Evolutionary conservation across 2,888 invertebrate genomes (phyloP), one percentile per base, ranked within the genome.

Genomic region (Athalia rosae): DNA sequence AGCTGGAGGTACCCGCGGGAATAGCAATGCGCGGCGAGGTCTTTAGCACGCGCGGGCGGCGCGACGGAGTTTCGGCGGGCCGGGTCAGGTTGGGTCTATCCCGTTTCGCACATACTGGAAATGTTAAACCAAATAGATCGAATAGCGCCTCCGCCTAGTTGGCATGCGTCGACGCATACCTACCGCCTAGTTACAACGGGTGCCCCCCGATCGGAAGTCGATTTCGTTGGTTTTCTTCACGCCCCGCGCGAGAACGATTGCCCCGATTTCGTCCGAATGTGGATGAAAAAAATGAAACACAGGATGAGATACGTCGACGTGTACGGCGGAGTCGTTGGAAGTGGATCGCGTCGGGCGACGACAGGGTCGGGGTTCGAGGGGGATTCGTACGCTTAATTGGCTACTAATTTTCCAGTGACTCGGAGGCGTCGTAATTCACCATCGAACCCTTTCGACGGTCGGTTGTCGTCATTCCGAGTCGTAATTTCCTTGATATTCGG

Each of bases 21-120:
- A 74, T 74, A 74, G 74, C 62, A 74, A 74, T 74, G 74, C 74
- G 74, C 74, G 61, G 48, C 74, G 74, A 74, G 61, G 48, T 74
- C 74, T 74, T 74, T 74, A 74, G 74, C 74, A n/a, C 47, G 45
- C 74, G 61, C 47, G 61, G 13, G 43, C 47, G 43, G 58, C 71
- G 28, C 28, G 28, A 1, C 28, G 41, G 56, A 45, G 58, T 59
- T 59, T 71, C 15, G 67, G 67, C 71, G 71, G 58, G 58, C 58
- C 45, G 58, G 71, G 56, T 59, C 13, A 45, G 45, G 28, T 53
- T 9, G 50, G 67, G 48, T 45, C 74, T 74, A 59, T 61, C 13
- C 50, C 28, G 41, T 59, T 61, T 74, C 61, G 28, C 74, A 62
- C 62, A 74, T 74, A 48, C 74, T 74, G 62, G 74, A 74, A 74